These are phyloP conservation scores for Amblyjoppa fuscipennis DNA, from an alignment of 2,888 invertebrate genomes.

Conservation along the genomic window DNA sequence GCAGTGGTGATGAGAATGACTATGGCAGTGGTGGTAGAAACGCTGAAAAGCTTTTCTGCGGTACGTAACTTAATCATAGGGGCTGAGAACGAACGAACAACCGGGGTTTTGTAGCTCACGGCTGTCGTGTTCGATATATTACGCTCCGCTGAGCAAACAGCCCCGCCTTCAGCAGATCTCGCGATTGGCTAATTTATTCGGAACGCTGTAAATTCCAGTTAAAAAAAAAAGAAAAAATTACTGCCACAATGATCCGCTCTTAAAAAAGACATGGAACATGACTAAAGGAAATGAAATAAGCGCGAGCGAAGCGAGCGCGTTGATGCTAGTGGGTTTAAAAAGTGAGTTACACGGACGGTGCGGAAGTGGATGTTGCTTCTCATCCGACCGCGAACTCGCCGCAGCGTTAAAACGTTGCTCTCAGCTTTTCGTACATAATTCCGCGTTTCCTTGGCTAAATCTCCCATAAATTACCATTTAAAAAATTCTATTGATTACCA, in stretches of 20 bases:
- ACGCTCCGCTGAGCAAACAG: conserved; percentile 44
- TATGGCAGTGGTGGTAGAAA: conserved; percentile 19
- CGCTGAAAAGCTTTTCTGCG: conserved; percentile 45
- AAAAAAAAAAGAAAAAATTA: neutral
- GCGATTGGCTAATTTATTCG: conserved; percentile 55
- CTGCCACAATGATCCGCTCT: neutral
- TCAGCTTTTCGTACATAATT: neutral
- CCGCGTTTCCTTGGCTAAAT: too few relatives aligned
- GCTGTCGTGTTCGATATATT: conserved; percentile 59
- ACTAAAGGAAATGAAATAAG: too few relatives aligned
- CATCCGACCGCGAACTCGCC: neutral
- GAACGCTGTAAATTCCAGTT: neutral
- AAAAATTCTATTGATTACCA: too few relatives aligned
- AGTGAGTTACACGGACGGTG: neutral
- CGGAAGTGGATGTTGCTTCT: neutral
- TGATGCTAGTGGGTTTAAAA: too few relatives aligned
- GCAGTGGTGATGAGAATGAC: conserved; percentile 2
- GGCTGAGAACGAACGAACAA: conserved; percentile 33
- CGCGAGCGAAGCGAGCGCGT: too few relatives aligned
- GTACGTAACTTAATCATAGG: conserved; percentile 54
- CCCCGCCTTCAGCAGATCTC: conserved; percentile 38
- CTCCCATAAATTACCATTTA: too few relatives aligned
- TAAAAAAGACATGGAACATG: too few relatives aligned
- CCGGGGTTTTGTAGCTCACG: conserved; percentile 45
- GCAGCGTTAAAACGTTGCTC: neutral